A percentile compares a stretch with the other conserved stretches of the same genome.
phyloP scores from a whole-genome alignment of 1,140 invertebrate genomes.

The Lepidurus apus region DNA sequence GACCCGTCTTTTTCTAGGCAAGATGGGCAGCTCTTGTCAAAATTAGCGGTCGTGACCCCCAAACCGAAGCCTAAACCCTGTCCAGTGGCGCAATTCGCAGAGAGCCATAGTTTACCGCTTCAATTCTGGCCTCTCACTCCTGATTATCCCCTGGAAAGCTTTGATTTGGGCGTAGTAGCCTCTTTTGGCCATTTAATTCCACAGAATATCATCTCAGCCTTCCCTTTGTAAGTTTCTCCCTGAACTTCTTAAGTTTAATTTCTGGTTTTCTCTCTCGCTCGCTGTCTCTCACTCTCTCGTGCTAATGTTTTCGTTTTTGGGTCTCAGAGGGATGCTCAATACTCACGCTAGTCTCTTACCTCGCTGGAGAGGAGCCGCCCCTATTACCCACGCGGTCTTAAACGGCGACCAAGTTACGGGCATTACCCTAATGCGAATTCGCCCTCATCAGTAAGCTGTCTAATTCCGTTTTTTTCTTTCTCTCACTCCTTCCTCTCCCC shows the following conservation, averaged over 20 bases:
- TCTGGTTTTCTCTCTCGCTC: no score
- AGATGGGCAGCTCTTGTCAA: slow-evolving; percentile 43
- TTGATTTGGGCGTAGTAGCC: slow-evolving; percentile 62
- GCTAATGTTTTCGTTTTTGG: slow-evolving; percentile 19
- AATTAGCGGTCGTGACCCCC: slow-evolving; percentile 57
- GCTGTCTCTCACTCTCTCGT: background rate
- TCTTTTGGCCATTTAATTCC: slow-evolving; percentile 69
- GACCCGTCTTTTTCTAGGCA: slow-evolving; percentile 38
- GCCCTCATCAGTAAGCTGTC: slow-evolving; percentile 60
- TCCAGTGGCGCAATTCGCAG: slow-evolving; percentile 50
- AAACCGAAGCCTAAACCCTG: slow-evolving; percentile 47
- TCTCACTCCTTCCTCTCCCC: background rate
- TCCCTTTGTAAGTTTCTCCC: slow-evolving; percentile 54
- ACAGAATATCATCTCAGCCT: slow-evolving; percentile 54
- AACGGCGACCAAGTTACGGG: slow-evolving; percentile 78
- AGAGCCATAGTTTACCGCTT: slow-evolving; percentile 47
- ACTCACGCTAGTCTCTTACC: slow-evolving; percentile 88
- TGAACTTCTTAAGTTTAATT: no score
- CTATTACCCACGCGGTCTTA: slow-evolving; percentile 73
- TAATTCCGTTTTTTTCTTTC: slow-evolving; percentile 23
- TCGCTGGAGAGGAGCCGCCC: slow-evolving; percentile 84
- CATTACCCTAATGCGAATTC: slow-evolving; percentile 81
- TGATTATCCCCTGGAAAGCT: slow-evolving; percentile 41
- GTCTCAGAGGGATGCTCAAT: slow-evolving; percentile 79
- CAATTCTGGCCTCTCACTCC: slow-evolving; percentile 53